Percentiles rank a stretch among this genome's conserved stretches.
These are phyloP conservation scores for Mamestra configurata DNA, from an alignment of 1,140 invertebrate genomes.

Conservation along the genomic window DNA sequence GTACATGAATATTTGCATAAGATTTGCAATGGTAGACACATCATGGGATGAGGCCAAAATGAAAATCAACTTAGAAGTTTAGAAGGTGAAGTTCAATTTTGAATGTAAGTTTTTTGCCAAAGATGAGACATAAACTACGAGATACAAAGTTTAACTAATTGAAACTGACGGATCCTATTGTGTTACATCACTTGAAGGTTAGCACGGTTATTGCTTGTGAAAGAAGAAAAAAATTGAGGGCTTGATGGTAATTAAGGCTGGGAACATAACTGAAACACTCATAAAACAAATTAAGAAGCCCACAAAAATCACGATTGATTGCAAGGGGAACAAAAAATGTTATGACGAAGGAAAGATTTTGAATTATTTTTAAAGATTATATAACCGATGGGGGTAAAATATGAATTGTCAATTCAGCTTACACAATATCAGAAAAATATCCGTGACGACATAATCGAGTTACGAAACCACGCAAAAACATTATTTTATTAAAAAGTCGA, in stretches of 20 bases:
- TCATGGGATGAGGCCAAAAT: neutral
- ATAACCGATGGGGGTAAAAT: neutral
- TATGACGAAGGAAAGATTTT: neutral
- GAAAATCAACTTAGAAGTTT: neutral
- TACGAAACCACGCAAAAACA: constrained; percentile 16
- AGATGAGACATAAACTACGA: constrained; percentile 62
- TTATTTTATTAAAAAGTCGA: constrained; percentile 28
- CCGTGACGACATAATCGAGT: neutral
- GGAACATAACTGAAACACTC: too few relatives aligned
- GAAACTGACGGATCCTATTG: constrained; percentile 68
- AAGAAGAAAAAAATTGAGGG: neutral
- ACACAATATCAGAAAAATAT: constrained; percentile 21
- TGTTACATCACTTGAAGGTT: constrained; percentile 32
- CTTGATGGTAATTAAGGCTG: neutral
- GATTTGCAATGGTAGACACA: constrained; percentile 12
- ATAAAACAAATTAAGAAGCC: neutral
- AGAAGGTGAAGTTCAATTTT: constrained; percentile 20
- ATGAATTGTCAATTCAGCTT: neutral
- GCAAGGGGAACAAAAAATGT: neutral
- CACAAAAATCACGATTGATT: too few relatives aligned
- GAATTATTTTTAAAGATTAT: neutral
- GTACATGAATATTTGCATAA: constrained; percentile 37
- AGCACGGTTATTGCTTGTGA: constrained; percentile 18
- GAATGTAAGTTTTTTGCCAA: constrained; percentile 1
- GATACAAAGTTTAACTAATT: constrained; percentile 65